These are phyloP conservation scores for Orientallactaga bullata DNA, from an alignment of 2,113 vertebrate genomes.

Conservation along the genomic window DNA sequence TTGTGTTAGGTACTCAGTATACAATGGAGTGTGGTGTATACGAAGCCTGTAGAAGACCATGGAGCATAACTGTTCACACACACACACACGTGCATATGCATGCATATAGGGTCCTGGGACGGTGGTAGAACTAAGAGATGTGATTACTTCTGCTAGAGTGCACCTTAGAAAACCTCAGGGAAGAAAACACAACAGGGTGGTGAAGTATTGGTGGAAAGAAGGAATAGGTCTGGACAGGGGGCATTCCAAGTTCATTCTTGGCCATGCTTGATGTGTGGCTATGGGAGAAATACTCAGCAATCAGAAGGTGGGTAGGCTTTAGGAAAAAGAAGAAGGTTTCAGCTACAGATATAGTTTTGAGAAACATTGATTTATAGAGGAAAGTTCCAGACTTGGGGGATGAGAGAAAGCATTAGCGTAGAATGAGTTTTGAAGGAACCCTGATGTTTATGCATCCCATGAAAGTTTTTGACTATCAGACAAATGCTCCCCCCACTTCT, in stretches of 20 bases:
- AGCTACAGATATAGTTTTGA: neutral
- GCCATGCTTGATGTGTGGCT: neutral
- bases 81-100: neutral
- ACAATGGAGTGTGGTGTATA: neutral
- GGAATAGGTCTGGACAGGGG: too few relatives aligned
- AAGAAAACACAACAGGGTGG: neutral
- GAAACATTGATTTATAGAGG: neutral
- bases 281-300: neutral
- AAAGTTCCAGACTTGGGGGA: neutral
- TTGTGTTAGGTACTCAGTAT: neutral
- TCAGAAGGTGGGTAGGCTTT: neutral
- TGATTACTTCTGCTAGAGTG: rapidly evolving
- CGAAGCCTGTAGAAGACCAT: neutral
- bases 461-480: neutral
- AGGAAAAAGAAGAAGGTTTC: neutral
- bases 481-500: neutral
- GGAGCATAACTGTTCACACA: neutral
- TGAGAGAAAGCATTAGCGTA: neutral
- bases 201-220: neutral
- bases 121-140: neutral
- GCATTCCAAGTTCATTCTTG: neutral
- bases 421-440: neutral
- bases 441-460: neutral
- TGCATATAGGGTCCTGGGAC: neutral
- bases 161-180: neutral